Base-by-base conservation (phyloP, 2,113 vertebrate genomes). In the Macrotus californicus region DNA sequence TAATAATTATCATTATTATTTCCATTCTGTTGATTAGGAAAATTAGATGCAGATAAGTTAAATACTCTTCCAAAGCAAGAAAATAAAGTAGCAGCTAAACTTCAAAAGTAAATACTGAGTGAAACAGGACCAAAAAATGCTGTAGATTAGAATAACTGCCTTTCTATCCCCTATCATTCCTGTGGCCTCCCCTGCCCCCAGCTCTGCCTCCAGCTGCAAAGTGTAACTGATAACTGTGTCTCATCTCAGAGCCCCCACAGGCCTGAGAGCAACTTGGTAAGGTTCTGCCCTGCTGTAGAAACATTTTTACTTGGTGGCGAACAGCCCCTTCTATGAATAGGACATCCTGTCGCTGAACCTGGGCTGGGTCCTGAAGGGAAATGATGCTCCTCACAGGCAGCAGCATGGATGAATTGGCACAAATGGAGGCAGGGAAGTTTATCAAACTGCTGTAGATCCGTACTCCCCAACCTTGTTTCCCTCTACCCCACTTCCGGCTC, bases 1-100 rank as follows among this genome's bases (percentile, higher is more conserved):
- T 41, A 66, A 50, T 26, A 52, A 64, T 72, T 50, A 77, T 41
- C 34, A 70, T 39, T 77, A 79, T 31, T 56, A 89, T 64, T 94
- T 92, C 48, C 82, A 88, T 95, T 91, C 93, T 88, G 43, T 46
- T 85, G 6, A 66, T 81, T 64, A 93, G 56, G 43, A 87, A 93
- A 91, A 80, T 26, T 43, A 83, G 56, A 87, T 43, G 26, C 14
- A 88, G 21, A 66, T 43, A 72, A 75, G 19, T 82, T 86, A 91
- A 76, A 43, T 79, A 75, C 7, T 85, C 79, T 66, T 36, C 52
- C 79, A 95, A 93, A 50, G 14, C 4, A 92, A 75, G 29, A 67
- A 87, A 83, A 75, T 83, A 19, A 87, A 82, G 36, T 66, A 69
- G 12, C 26, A 84, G 79, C 36, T 73, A 84, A 84, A 94, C 50